Evolutionary conservation across 2,113 vertebrate genomes (phyloP).

Genomic region (Pipra filicauda): DNA sequence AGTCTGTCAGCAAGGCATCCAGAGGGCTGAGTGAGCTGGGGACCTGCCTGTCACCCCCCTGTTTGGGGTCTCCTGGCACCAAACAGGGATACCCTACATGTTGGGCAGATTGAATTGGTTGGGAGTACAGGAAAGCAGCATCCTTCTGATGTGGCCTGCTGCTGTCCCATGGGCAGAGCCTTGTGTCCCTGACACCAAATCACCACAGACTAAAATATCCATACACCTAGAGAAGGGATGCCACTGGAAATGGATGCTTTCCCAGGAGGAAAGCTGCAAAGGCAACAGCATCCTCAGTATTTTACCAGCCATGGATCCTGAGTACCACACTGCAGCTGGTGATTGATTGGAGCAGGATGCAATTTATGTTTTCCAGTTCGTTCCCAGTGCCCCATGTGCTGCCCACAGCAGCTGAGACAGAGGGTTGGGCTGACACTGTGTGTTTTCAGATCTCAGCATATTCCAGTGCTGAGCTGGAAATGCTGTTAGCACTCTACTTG

Average conservation of each 20-base stretch:
- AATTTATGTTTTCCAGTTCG: not conserved
- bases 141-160: accelerated
- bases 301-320: accelerated
- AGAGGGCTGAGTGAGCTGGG: not conserved
- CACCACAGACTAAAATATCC: not conserved
- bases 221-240: not conserved
- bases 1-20: not conserved
- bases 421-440: not conserved
- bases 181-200: accelerated
- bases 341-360: not conserved
- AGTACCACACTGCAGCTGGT: not conserved
- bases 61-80: not conserved
- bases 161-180: not conserved
- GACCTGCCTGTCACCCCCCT: not conserved
- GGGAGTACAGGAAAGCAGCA: not conserved
- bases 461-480: not conserved
- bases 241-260: not conserved
- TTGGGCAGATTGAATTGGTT: not conserved
- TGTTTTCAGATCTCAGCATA: not conserved
- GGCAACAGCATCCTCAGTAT: not conserved
- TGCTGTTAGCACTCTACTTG: not conserved
- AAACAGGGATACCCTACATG: accelerated
- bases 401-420: accelerated
- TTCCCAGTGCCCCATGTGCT: not conserved
- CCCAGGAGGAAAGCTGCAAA: not conserved